phyloP scores from a whole-genome alignment of 2,113 vertebrate species.

The Symphodus melops region DNA sequence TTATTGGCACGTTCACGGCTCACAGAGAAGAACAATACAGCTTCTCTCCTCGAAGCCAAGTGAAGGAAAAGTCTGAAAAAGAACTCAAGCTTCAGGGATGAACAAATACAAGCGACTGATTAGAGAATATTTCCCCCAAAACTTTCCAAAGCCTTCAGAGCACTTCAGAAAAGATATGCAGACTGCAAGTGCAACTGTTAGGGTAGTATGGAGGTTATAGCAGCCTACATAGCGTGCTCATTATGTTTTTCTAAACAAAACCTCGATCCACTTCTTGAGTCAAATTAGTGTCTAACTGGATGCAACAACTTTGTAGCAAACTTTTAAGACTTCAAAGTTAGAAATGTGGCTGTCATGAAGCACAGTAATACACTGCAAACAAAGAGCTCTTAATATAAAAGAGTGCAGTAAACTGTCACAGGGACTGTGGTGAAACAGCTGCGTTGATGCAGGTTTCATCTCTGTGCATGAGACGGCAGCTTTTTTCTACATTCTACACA shows the following conservation, averaged over 20 bases:
- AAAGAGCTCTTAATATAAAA: constrained; percentile 12
- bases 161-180: constrained; percentile 1
- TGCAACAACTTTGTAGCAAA: constrained; percentile 22
- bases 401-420: not conserved
- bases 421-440: not conserved
- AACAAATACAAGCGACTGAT: not conserved
- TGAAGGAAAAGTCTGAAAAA: not conserved
- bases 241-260: constrained; percentile 42
- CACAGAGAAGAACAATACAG: too few relatives aligned
- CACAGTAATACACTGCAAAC: constrained; percentile 17
- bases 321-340: constrained; percentile 22
- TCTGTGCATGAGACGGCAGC: not conserved
- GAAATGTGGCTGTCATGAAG: constrained; percentile 12
- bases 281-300: constrained; percentile 45
- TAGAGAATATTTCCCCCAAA: constrained; percentile 1
- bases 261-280: constrained; percentile 13
- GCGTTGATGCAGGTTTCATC: not conserved
- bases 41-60: not conserved
- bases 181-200: constrained; percentile 33
- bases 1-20: not conserved
- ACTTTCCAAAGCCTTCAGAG: constrained; percentile 17
- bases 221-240: constrained; percentile 34
- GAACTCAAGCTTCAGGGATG: not conserved
- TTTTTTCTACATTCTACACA: too few relatives aligned
- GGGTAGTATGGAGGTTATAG: constrained; percentile 30